phyloP scores from a whole-genome alignment of 2,888 invertebrate genomes.

The Nycteola revayana region DNA sequence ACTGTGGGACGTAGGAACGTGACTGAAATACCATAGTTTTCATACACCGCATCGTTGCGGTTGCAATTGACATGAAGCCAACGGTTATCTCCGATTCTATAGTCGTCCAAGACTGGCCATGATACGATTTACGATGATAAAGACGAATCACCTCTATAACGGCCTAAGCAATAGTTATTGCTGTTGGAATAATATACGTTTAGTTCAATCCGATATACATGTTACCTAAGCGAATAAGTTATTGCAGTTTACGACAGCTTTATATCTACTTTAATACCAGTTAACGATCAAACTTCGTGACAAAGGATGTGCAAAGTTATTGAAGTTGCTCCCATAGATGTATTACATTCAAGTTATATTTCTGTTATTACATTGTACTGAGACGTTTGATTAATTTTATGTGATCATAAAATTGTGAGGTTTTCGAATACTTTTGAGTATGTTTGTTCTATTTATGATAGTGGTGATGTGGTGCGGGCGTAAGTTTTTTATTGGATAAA shows the following conservation, averaged over 20 bases:
- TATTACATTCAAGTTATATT: slow-evolving; percentile 13
- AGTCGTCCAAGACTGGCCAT: slow-evolving; percentile 45
- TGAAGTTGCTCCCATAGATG: slow-evolving; percentile 27
- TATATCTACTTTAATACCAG: slow-evolving; percentile 43
- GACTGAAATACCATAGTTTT: slow-evolving; percentile 44
- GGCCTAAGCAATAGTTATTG: slow-evolving; percentile 13
- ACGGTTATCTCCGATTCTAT: slow-evolving; percentile 58
- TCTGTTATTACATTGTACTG: no score
- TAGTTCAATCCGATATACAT: slow-evolving; percentile 29
- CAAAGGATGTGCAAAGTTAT: slow-evolving; percentile 38
- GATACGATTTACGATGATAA: slow-evolving; percentile 51
- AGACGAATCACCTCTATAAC: slow-evolving; percentile 49
- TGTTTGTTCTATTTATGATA: no score
- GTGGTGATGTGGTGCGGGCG: no score
- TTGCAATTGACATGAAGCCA: slow-evolving; percentile 42
- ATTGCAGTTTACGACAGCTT: slow-evolving; percentile 40
- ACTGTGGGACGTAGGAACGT: slow-evolving; percentile 31
- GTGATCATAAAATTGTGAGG: no score
- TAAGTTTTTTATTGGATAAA: no score
- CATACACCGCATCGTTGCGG: slow-evolving; percentile 41
- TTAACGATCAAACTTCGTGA: slow-evolving; percentile 48
- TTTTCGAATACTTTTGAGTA: no score
- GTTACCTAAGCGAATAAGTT: slow-evolving; percentile 29
- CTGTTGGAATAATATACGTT: slow-evolving; percentile 6
- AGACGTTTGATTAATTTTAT: no score